A percentile compares a stretch with the other conserved stretches of the same genome.
Conservation (phyloP, 2,797 vertebrate species). For the Diplodus puntazzo region DNA sequence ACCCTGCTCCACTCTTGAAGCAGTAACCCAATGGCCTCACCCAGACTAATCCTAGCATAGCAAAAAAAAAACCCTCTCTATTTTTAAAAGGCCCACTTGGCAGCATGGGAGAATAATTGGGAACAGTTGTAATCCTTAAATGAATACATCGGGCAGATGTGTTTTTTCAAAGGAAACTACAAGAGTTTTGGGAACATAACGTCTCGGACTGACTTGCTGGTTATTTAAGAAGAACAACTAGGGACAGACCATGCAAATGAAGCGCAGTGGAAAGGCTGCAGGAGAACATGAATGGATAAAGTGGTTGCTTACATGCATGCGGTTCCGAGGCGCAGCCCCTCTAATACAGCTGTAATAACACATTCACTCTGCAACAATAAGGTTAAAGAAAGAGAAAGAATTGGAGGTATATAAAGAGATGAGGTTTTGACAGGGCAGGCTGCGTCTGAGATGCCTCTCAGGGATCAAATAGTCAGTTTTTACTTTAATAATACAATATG, state of each 20-base stretch:
- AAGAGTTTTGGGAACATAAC: conserved; percentile 27
- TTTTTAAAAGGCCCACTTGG: conserved; percentile 38
- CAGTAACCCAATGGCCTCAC: conserved; percentile 30
- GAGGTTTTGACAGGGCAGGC: not conserved
- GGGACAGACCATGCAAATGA: conserved; percentile 8
- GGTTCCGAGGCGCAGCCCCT: too few relatives aligned
- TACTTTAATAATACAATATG: not conserved
- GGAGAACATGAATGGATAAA: conserved; percentile 6
- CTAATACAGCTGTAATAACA: too few relatives aligned
- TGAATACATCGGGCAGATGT: conserved; percentile 54
- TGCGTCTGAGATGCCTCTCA: not conserved
- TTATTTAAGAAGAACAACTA: conserved; percentile 27
- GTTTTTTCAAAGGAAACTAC: conserved; percentile 36
- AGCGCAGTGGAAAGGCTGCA: conserved; percentile 11
- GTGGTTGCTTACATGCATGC: conserved; percentile 1
- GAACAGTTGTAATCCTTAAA: conserved; percentile 58
- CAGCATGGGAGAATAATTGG: conserved; percentile 45
- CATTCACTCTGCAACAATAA: not conserved
- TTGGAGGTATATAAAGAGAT: not conserved
- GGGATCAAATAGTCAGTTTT: not conserved
- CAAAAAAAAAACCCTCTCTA: conserved; percentile 28
- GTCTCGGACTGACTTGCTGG: conserved; percentile 20
- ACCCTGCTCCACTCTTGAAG: conserved; percentile 35
- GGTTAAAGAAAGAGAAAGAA: not conserved
- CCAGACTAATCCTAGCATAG: conserved; percentile 47